Evolutionary conservation across 2,888 invertebrate genomes (phyloP).

Genomic region (Xylocampa areola): DNA sequence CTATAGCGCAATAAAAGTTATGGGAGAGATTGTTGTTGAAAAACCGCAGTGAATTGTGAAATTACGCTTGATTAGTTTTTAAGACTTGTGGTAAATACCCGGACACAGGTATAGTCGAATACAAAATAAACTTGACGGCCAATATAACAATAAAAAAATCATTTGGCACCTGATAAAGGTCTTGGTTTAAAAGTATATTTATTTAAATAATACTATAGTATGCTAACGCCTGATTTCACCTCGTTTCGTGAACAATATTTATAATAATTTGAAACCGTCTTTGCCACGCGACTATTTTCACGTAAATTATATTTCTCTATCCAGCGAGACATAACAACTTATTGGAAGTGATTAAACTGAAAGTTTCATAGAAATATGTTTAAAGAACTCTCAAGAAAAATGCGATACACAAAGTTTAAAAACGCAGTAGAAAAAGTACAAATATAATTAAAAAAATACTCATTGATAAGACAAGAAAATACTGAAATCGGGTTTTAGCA

Average conservation of each 20-base stretch:
- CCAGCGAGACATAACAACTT: not conserved
- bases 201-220: conserved; percentile 48
- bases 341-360: too few species aligned
- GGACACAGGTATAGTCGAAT: conserved; percentile 29
- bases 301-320: not conserved
- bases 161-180: conserved; percentile 44
- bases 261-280: conserved; percentile 2
- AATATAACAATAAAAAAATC: conserved; percentile 24
- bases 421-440: not conserved
- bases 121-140: conserved; percentile 28
- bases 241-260: conserved; percentile 6
- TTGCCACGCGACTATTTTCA: not conserved
- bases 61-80: conserved; percentile 28
- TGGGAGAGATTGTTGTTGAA: conserved; percentile 17
- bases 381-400: not conserved
- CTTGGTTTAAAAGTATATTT: conserved; percentile 21
- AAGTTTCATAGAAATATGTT: not conserved
- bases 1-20: conserved; percentile 18
- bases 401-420: conserved; percentile 5
- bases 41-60: conserved; percentile 43
- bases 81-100: conserved; percentile 32
- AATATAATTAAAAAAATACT: not conserved
- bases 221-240: conserved; percentile 47
- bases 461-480: conserved; percentile 20
- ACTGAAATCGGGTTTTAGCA: conserved; percentile 46